Evolutionary conservation across 1,140 invertebrate genomes (phyloP).

Genomic region (Ostrea denselamellosa): DNA sequence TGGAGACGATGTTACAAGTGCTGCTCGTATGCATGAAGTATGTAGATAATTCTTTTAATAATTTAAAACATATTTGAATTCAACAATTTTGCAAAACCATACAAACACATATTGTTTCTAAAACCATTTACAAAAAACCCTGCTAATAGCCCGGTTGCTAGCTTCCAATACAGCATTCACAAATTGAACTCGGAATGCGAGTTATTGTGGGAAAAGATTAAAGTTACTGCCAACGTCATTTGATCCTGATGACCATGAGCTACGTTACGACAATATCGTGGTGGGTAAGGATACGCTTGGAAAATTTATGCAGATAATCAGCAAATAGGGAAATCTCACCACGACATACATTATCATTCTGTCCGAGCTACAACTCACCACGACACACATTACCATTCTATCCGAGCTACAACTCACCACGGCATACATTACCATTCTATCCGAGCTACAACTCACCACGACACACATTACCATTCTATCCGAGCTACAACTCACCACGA

Average conservation of each 20-base stretch:
- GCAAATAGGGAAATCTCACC: conserved; percentile 6
- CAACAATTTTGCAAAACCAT: not conserved
- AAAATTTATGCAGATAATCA: conserved; percentile 40
- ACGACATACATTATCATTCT: not conserved
- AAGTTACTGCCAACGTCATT: not conserved
- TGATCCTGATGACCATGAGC: not conserved
- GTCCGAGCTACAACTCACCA: conserved; percentile 39
- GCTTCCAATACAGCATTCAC: conserved; percentile 25
- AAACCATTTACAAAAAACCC: conserved; percentile 29
- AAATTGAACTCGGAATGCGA: conserved; percentile 39
- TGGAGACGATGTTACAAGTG: conserved; percentile 2
- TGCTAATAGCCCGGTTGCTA: conserved; percentile 30
- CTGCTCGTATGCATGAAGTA: conserved; percentile 35
- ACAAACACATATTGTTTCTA: not conserved
- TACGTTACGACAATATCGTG: conserved; percentile 42
- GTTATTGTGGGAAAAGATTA: conserved; percentile 15
- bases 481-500: too few relatives aligned
- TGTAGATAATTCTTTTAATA: conserved; percentile 21
- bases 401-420: too few relatives aligned
- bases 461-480: too few relatives aligned
- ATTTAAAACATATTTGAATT: not conserved
- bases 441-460: too few relatives aligned
- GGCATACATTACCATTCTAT: too few relatives aligned
- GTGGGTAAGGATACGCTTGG: conserved; percentile 39
- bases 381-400: too few relatives aligned